phyloP scores from a whole-genome alignment of 2,797 vertebrate species.

The Botia almorhae region DNA sequence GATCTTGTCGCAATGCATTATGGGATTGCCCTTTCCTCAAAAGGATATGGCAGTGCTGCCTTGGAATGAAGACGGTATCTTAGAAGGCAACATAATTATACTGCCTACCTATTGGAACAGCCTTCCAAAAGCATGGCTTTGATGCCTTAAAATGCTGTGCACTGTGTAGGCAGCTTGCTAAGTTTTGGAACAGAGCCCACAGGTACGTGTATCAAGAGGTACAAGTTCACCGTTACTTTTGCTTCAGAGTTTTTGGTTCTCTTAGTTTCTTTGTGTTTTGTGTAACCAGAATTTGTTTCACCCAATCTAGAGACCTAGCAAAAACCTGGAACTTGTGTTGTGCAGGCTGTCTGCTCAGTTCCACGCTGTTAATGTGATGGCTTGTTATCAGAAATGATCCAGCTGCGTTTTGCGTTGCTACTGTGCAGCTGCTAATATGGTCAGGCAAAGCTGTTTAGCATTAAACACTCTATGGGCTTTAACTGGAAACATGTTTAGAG shows the following conservation, averaged over 20 bases:
- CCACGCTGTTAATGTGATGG: conserved; percentile 22
- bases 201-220: background rate
- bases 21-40: background rate
- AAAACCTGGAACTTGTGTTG: conserved; percentile 4
- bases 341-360: conserved; percentile 52
- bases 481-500: conserved; percentile 51
- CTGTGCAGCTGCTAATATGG: conserved; percentile 44
- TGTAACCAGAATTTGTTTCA: background rate
- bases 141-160: conserved; percentile 4
- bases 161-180: background rate
- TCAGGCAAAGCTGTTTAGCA: conserved; percentile 44
- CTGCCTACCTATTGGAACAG: background rate
- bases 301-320: background rate
- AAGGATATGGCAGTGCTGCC: background rate
- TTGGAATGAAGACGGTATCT: background rate
- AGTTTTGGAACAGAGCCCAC: background rate
- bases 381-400: conserved; percentile 24
- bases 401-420: conserved; percentile 28
- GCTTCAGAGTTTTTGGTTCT: background rate
- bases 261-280: conserved; percentile 1
- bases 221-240: background rate
- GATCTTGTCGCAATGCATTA: background rate
- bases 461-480: conserved; percentile 37
- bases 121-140: background rate
- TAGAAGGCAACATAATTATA: background rate